Evolutionary conservation across 2,113 vertebrate species (phyloP).

Genomic region (Pelobates fuscus): DNA sequence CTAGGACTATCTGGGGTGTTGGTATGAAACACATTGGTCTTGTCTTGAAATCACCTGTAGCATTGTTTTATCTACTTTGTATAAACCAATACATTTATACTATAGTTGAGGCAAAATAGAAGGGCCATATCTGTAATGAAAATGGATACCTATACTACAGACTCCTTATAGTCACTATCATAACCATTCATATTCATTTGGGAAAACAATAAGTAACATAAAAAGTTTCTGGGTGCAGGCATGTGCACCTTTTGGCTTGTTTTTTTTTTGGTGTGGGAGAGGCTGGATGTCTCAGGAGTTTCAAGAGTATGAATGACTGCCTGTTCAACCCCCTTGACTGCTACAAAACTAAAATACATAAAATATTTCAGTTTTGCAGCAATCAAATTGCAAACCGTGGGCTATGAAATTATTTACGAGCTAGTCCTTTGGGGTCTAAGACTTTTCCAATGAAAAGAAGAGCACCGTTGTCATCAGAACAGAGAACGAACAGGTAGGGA

Average conservation of each 20-base stretch:
- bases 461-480: conserved; percentile 83
- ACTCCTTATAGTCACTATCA: too few relatives aligned
- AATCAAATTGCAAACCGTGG: not conserved
- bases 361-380: not conserved
- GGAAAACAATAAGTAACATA: too few relatives aligned
- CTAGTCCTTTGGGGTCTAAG: conserved; percentile 75
- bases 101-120: too few relatives aligned
- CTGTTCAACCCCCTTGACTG: not conserved
- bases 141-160: too few relatives aligned
- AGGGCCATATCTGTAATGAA: too few relatives aligned
- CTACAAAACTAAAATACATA: not conserved
- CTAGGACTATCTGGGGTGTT: not conserved
- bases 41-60: too few relatives aligned
- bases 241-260: not conserved
- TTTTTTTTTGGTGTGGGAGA: not conserved
- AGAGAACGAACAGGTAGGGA: conserved; percentile 88
- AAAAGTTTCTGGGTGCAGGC: not conserved
- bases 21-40: too few relatives aligned
- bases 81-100: too few relatives aligned
- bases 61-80: too few relatives aligned
- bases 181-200: too few relatives aligned
- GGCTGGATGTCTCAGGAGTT: not conserved
- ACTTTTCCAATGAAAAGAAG: conserved; percentile 89
- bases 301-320: not conserved
- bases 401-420: not conserved